Evolutionary conservation across 2,888 invertebrate species (phyloP), one percentile per base, ranked within the genome.

Genomic region (Eupithecia subumbrata): DNA sequence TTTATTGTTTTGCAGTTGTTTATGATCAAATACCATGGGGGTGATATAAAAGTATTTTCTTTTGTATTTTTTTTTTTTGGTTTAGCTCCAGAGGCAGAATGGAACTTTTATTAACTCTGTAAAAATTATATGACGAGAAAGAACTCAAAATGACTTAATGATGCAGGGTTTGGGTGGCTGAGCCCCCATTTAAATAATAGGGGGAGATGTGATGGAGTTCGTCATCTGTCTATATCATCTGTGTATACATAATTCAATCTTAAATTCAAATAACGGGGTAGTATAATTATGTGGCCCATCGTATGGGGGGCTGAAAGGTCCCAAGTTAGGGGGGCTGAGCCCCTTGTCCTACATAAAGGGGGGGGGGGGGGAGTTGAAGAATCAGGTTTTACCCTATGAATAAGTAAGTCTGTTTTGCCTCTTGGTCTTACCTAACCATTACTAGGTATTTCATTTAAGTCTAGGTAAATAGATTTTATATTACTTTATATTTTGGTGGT

Each of bases 381-480:
- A 30, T 30, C 30, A 30, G 30, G 30, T 30, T 37, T 7, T 37
- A 37, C 37, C 56, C 11, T 56, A 12, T 56, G 22, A 56, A 56
- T 60, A 25, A 60, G 25, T 25, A 60, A 60, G 25, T 60, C 18
- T 30, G 18, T 63, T 43, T 43, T 64, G 37, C 43, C 64, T 45
- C 18, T n/a, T 18, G 4, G 43, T 16, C 40, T 16, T 40, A 22
- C 16, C 60, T 40, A 71, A 25, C 1, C 22, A 25, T n/a, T 25
- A 48, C 52, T 12, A 43, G 40, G 64, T 72, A 56, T 73, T 69
- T 63, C 64, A 74, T 68, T 7, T 75, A 75, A 73, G 75, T 76
- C 45, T 73, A 75, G 76, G n/a, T 70, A 70, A 69, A 60, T 78
- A 71, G 66, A 73, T 79, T 75, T 73, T 78, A 71, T 73, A 73